Evolutionary conservation across 2,113 vertebrate species (phyloP).

Genomic region (Struthio camelus): DNA sequence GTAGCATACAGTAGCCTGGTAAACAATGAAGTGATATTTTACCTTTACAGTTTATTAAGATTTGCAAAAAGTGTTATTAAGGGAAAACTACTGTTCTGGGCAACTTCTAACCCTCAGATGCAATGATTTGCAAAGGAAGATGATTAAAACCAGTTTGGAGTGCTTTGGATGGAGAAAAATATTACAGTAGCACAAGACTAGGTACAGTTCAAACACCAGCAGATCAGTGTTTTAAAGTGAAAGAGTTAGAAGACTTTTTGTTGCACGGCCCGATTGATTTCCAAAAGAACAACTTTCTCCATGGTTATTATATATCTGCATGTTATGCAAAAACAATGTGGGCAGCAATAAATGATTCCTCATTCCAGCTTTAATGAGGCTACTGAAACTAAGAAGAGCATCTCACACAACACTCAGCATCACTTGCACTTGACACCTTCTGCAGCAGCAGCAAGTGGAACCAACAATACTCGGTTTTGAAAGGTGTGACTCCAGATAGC

Average conservation of each 20-base stretch:
- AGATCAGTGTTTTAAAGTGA: neutral
- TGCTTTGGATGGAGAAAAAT: neutral
- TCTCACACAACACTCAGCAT: neutral
- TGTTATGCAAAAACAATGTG: neutral
- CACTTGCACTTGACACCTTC: neutral
- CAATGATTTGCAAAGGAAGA: neutral
- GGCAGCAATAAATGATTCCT: neutral
- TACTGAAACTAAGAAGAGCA: neutral
- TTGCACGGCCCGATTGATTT: neutral
- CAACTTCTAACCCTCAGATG: neutral
- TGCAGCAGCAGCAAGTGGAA: neutral
- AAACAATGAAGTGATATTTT: neutral
- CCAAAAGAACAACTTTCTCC: neutral
- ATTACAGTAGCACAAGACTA: neutral
- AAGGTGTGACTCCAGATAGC: neutral
- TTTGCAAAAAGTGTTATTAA: neutral
- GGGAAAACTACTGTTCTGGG: accelerated
- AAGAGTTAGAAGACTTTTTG: neutral
- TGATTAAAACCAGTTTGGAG: neutral
- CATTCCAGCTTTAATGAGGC: neutral
- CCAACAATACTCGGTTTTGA: neutral
- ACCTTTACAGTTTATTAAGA: neutral
- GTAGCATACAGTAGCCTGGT: neutral
- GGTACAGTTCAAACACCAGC: neutral
- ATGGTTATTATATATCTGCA: neutral